Base-by-base conservation (phyloP, 2,888 invertebrate species). In the Trilocha varians region DNA sequence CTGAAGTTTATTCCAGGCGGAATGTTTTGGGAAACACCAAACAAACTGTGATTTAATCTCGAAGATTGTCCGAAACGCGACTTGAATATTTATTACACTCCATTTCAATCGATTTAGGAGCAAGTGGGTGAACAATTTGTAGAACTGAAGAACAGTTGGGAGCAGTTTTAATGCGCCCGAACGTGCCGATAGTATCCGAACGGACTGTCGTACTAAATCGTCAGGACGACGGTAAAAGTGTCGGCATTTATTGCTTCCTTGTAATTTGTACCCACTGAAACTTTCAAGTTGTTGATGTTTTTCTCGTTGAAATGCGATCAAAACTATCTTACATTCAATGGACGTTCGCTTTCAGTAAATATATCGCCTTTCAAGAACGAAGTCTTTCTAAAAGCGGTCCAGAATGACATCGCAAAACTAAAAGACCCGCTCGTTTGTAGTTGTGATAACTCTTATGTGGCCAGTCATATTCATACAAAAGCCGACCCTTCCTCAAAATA, bases 151-250 rank as follows among this genome's bases (percentile, higher is more conserved):
- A 71, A 68, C 63, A 63, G 59, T 62, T 60, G 60, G 58, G 62
- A 41, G 48, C 58, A 58, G 52, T 63, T 72, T 73, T 70, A 65
- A 70, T 67, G 67, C 61, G 55, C 50, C 53, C 57, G 53, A 58
- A 59, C 61, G 63, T 69, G 62, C 65, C 63, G 61, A 71, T 67
- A 63, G 60, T 59, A 57, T 55, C 58, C 57, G 50, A 45, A 43
- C 43, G 50, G 43, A 43, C 43, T 45, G 46, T 44, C 55, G 52
- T 55, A 55, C 49, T 67, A 71, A 70, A 71, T 75, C 65, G 49
- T 57, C 39, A 38, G 39, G 34, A 38, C 59, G 32, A 39, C 59
- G 52, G 55, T 75, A 67, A 71, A 74, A 65, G 51, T 62, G 67
- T 48, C 63, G 58, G 43, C 49, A 43, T 70, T 72, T 70, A 74